These are phyloP conservation scores for Drosophila nigricruria DNA, from an alignment of 2,888 invertebrate genomes.

Conservation along the genomic window DNA sequence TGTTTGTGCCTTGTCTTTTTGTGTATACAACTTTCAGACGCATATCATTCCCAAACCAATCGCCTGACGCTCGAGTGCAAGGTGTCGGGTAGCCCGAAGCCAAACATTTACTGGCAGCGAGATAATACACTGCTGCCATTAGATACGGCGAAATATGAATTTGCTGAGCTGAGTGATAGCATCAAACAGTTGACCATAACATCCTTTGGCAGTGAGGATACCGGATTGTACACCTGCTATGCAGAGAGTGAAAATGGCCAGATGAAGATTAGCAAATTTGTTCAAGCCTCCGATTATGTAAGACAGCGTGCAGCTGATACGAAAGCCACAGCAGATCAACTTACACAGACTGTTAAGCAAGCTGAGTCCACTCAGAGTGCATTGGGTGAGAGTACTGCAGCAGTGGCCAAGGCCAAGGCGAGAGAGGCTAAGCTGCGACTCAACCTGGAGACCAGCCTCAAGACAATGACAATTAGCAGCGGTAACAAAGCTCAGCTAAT, in stretches of 20 bases:
- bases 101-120: conserved; percentile 88
- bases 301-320: conserved; percentile 66
- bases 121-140: conserved; percentile 89
- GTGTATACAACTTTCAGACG: conserved; percentile 86
- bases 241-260: conserved; percentile 90
- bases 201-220: conserved; percentile 88
- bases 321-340: conserved; percentile 46
- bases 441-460: conserved; percentile 90
- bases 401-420: conserved; percentile 62
- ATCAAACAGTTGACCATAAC: conserved; percentile 89
- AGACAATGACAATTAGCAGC: conserved; percentile 90
- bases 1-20: conserved; percentile 38
- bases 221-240: conserved; percentile 91
- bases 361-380: conserved; percentile 60
- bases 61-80: conserved; percentile 92
- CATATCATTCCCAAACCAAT: conserved; percentile 89
- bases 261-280: conserved; percentile 83
- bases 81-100: conserved; percentile 90
- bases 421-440: conserved; percentile 89
- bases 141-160: conserved; percentile 86
- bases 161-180: conserved; percentile 89
- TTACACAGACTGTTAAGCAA: conserved; percentile 40
- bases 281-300: conserved; percentile 82
- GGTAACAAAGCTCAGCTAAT: conserved; percentile 91
- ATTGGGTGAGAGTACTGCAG: conserved; percentile 25